Evolutionary conservation across 2,797 vertebrate species (phyloP), one percentile per base, ranked within the genome.

Genomic region (Nasua narica): DNA sequence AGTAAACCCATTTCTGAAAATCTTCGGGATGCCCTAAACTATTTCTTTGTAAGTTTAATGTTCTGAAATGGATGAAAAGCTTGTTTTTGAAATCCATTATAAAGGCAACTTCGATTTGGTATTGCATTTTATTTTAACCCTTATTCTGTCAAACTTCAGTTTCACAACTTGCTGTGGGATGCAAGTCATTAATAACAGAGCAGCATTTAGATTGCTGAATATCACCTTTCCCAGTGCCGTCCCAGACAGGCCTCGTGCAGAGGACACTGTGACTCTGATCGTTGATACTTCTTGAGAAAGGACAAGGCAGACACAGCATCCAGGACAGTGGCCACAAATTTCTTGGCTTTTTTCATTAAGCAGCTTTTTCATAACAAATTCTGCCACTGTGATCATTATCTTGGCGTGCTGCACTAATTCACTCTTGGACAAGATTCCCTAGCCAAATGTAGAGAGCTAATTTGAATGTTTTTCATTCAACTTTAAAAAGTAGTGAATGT

Each of bases 401-500:
- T 86, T 89, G 89, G 52, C 94, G 84, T 14, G 32, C 40, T 13
- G 62, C 12, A 25, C 13, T 3, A 74, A 67, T 60, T 95, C 62
- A 29, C 54, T 92, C 97, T 87, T 43, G 83, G 94, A 89, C 60
- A 81, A 62, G 48, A 93, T 86, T 72, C 11, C 16, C n/a, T 12
- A 86, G 48, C n/a, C 58, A 67, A 37, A 87, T 78, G n/a, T 10
- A 87, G 81, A 95, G 48, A 91, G 52, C 76, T 89, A 60, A 56
- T 81, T n/a, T 92, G 50, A 94, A 88, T 35, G n/a, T 35, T 67
- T 67, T 67, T 35, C 65, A 89, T 16, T 4, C 23, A 65, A 70
- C n/a, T 91, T 93, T 43, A 79, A 56, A 70, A 95, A 46, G 52
- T 32, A 48, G 29, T 50, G 43, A 50, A 50, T 76, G 23, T 62